phyloP scores from a whole-genome alignment of 92 coral and sea anemone species.

The Epizoanthus fatuus region DNA sequence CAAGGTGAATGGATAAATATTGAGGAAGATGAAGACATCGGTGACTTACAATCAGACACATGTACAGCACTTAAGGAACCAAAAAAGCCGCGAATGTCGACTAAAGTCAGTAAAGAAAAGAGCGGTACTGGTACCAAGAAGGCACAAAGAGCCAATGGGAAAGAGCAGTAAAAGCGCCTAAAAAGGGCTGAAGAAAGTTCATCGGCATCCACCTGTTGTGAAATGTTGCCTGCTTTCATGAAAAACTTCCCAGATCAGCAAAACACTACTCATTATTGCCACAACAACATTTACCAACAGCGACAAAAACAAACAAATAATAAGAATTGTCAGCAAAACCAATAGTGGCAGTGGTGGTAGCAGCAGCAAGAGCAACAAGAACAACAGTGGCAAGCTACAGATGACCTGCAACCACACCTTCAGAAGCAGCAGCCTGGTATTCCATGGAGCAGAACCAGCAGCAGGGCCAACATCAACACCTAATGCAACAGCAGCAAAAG shows the following conservation, averaged over 20 bases:
- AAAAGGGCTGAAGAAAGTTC: conserved; percentile 6
- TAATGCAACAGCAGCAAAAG: neutral
- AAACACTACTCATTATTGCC: neutral
- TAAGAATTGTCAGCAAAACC: neutral
- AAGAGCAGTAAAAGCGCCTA: neutral
- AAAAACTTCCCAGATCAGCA: neutral
- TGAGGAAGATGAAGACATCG: neutral
- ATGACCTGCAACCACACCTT: too few species aligned
- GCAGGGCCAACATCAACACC: neutral
- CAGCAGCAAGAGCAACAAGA: neutral
- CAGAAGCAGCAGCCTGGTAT: too few species aligned
- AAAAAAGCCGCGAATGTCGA: conserved; percentile 1
- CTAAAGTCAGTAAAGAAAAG: neutral
- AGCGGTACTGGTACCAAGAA: neutral
- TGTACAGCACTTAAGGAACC: neutral
- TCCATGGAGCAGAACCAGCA: neutral
- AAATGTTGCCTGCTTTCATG: neutral
- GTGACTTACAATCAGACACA: neutral
- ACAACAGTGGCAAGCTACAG: neutral
- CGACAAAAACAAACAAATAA: neutral
- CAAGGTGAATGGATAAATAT: neutral
- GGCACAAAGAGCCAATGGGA: neutral
- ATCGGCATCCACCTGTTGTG: neutral
- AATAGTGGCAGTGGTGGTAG: neutral
- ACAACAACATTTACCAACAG: neutral